Conservation (phyloP, 2,797 vertebrate species). For the Poliocrania exsul region DNA sequence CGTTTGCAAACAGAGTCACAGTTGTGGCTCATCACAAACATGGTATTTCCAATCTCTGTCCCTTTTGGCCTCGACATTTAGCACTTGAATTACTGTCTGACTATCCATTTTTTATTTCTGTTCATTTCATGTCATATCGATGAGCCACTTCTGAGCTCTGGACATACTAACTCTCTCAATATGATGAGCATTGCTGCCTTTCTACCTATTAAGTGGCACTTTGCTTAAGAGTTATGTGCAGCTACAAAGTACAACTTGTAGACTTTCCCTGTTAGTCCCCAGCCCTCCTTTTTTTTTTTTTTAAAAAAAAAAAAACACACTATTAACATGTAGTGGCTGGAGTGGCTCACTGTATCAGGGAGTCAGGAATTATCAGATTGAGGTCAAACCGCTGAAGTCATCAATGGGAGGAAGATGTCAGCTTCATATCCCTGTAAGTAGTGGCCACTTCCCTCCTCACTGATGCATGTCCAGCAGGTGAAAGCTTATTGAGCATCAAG, state of each 20-base stretch:
- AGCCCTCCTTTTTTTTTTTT: neutral
- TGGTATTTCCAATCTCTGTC: neutral
- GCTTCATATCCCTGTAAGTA: neutral
- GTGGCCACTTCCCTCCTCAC: neutral
- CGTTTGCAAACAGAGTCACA: neutral
- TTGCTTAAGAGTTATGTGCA: neutral
- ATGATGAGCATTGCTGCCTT: neutral
- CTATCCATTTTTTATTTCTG: neutral
- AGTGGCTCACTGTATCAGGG: fast-evolving
- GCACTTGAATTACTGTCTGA: neutral
- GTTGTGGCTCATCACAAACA: neutral
- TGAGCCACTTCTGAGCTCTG: neutral
- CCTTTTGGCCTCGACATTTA: neutral
- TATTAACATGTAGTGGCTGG: neutral
- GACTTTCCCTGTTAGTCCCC: neutral
- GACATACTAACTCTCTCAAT: neutral
- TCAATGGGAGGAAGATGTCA: neutral
- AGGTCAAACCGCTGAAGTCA: fast-evolving
- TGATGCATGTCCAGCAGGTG: neutral
- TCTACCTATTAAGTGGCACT: neutral
- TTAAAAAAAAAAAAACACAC: too few relatives aligned
- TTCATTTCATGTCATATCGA: neutral
- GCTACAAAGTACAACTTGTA: neutral
- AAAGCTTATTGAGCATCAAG: neutral
- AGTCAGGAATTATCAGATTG: neutral